Percentiles rank a stretch among this genome's conserved stretches.
These are phyloP conservation scores for Epistrophella euchroma DNA, from an alignment of 2,888 invertebrate species.

Conservation along the genomic window DNA sequence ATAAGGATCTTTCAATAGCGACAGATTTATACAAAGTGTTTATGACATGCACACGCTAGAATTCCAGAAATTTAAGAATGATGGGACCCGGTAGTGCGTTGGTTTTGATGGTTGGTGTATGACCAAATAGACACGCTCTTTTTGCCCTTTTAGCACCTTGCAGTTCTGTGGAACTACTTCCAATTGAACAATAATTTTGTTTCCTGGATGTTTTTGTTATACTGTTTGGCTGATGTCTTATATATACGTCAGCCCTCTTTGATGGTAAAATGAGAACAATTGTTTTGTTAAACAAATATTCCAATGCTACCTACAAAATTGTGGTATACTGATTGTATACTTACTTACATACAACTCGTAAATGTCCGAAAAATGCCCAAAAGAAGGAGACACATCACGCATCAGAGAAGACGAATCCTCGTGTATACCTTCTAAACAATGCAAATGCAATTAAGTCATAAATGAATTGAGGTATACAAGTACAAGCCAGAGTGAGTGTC, in stretches of 20 bases:
- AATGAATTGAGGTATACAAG: constrained; percentile 53
- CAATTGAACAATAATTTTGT: constrained; percentile 34
- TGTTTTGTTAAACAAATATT: constrained; percentile 72
- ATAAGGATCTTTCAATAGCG: neutral
- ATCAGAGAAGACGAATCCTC: constrained; percentile 5
- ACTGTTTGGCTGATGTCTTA: constrained; percentile 23
- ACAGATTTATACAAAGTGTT: constrained; percentile 21
- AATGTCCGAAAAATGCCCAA: constrained; percentile 2
- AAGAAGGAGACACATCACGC: too few species aligned
- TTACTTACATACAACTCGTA: too few species aligned
- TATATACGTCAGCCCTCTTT: constrained; percentile 34
- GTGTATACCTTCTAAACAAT: constrained; percentile 32
- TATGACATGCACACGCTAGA: constrained; percentile 72
- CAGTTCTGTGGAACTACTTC: constrained; percentile 56
- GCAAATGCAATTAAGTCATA: constrained; percentile 69
- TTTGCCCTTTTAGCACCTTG: constrained; percentile 68
- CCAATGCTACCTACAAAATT: constrained; percentile 66
- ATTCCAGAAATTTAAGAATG: constrained; percentile 33
- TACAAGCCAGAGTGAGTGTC: constrained; percentile 26
- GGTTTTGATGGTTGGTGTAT: constrained; percentile 16
- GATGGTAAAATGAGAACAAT: constrained; percentile 44
- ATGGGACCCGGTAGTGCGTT: constrained; percentile 45
- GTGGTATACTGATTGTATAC: constrained; percentile 42
- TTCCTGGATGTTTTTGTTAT: neutral
- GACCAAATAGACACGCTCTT: constrained; percentile 47